phyloP scores from a whole-genome alignment of 2,888 invertebrate genomes.

The Chorisops tibialis region DNA sequence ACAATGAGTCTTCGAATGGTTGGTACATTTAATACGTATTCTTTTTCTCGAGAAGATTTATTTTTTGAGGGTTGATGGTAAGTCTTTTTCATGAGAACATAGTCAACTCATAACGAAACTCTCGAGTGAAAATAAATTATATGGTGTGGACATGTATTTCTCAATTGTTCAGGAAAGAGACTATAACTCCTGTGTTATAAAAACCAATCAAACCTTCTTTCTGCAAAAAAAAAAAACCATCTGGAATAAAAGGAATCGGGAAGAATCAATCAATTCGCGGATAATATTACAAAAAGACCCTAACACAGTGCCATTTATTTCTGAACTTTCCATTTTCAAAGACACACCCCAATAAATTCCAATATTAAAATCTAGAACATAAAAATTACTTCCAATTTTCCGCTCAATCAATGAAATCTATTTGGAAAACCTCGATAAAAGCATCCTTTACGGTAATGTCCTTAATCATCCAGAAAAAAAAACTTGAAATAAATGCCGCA shows the following conservation, averaged over 20 bases:
- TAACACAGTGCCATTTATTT: neutral
- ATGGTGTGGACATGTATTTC: too few species aligned
- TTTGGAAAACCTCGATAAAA: slow-evolving; percentile 10
- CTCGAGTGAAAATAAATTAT: too few species aligned
- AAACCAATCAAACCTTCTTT: neutral
- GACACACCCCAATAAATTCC: neutral
- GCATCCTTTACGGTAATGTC: slow-evolving; percentile 16
- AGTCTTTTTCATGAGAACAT: too few species aligned
- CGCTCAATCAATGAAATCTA: slow-evolving; percentile 19
- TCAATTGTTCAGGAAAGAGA: too few species aligned
- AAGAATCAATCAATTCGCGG: neutral
- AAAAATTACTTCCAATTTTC: slow-evolving; percentile 21
- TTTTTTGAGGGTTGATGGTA: too few species aligned
- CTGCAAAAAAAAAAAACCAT: neutral
- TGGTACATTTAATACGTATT: too few species aligned
- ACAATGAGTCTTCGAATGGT: too few species aligned
- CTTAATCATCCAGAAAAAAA: slow-evolving; percentile 22
- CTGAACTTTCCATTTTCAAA: neutral
- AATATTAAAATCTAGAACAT: neutral
- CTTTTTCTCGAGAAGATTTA: too few species aligned
- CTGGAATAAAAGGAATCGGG: neutral
- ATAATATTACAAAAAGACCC: neutral
- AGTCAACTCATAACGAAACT: too few species aligned
- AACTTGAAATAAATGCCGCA: neutral
- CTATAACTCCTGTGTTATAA: too few species aligned